A percentile compares a stretch with the other conserved stretches of the same genome.
Conservation (phyloP, 2,113 vertebrate species). For the Alligator mississippiensis region DNA sequence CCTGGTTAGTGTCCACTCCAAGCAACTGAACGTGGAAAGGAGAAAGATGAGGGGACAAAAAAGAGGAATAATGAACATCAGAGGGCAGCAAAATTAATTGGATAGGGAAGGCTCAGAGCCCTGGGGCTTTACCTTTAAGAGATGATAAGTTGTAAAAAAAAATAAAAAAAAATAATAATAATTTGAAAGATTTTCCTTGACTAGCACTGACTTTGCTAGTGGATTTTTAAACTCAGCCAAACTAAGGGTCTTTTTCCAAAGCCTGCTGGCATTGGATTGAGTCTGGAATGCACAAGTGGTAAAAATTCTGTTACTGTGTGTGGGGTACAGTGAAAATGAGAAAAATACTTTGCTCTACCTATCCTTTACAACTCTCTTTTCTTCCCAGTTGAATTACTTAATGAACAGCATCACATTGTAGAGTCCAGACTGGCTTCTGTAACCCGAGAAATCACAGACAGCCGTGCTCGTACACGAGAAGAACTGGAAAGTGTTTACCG, state of each 20-base stretch:
- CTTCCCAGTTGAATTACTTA: conserved; percentile 85
- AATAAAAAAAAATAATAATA: not conserved
- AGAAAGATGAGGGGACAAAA: not conserved
- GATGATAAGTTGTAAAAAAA: not conserved
- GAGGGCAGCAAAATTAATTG: not conserved
- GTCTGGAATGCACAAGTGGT: not conserved
- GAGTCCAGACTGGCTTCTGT: conserved; percentile 80
- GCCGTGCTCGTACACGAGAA: conserved; percentile 67
- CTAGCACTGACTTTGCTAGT: not conserved
- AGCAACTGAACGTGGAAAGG: not conserved
- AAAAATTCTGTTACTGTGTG: not conserved
- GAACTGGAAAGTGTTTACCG: conserved; percentile 83
- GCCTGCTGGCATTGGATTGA: not conserved
- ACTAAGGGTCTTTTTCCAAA: not conserved
- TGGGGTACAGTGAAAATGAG: not conserved
- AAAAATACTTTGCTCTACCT: not conserved
- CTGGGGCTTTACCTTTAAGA: not conserved
- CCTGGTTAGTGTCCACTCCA: not conserved
- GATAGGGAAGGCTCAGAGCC: not conserved
- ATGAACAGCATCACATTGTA: conserved; percentile 80
- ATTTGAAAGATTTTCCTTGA: not conserved
- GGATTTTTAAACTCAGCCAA: not conserved
- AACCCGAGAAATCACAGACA: conserved; percentile 86
- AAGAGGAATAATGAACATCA: not conserved
- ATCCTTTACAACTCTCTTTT: not conserved